A percentile compares a stretch with the other conserved stretches of the same genome.
phyloP scores from a whole-genome alignment of 2,113 vertebrate genomes.

The Eulacestoma nigropectus region DNA sequence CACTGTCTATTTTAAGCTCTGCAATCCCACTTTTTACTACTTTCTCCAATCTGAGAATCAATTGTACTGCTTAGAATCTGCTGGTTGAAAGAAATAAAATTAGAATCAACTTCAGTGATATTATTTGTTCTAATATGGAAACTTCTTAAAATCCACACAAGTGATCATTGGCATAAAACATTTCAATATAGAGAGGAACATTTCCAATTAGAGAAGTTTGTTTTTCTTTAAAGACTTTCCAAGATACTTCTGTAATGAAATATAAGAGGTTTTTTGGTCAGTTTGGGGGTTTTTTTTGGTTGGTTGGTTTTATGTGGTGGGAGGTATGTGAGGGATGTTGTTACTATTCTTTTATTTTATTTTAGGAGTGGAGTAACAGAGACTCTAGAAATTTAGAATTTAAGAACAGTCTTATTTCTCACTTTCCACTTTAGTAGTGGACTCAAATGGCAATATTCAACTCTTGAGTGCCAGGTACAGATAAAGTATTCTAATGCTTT shows the following conservation, averaged over 20 bases:
- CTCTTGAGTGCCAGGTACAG: background rate
- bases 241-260: background rate
- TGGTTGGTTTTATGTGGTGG: background rate
- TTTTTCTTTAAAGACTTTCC: background rate
- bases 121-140: background rate
- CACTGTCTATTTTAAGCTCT: background rate
- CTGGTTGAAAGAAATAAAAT: background rate
- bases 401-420: background rate
- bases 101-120: background rate
- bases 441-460: background rate
- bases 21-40: background rate
- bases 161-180: background rate
- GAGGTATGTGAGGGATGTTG: too few relatives aligned
- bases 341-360: background rate
- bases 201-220: background rate
- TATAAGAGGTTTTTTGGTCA: accelerated
- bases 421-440: background rate
- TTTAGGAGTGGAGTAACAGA: background rate
- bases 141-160: background rate
- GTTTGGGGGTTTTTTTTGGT: accelerated
- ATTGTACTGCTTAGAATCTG: background rate
- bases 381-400: background rate
- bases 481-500: background rate
- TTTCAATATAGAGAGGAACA: background rate
- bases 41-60: background rate